Percentiles rank a stretch among this genome's conserved stretches.
phyloP scores from a whole-genome alignment of 2,113 vertebrate species.

The Acanthisitta chloris region DNA sequence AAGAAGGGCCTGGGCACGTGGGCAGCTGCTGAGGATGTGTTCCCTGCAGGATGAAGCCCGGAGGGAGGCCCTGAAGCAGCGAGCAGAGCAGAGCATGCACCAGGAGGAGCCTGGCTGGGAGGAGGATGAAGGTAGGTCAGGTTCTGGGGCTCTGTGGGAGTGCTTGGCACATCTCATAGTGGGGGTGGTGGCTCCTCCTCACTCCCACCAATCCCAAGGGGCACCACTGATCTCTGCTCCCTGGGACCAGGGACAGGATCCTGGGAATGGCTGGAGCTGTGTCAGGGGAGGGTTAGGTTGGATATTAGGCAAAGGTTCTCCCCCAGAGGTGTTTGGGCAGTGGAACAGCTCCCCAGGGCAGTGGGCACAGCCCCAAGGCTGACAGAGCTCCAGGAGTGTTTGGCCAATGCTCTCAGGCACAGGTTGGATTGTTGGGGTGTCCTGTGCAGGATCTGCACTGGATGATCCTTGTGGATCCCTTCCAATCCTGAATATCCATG shows the following conservation, averaged over 20 bases:
- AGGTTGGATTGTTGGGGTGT: background rate
- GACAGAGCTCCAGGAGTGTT: background rate
- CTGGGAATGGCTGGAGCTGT: background rate
- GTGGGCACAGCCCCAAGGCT: fast-evolving
- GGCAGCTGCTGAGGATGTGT: background rate
- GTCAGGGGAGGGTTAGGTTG: background rate
- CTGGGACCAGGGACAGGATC: background rate
- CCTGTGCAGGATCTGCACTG: background rate
- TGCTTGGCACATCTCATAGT: background rate
- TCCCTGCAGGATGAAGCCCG: slow-evolving; percentile 87
- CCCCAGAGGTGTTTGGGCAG: background rate
- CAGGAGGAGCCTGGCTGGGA: slow-evolving; percentile 90
- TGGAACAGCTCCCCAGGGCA: background rate
- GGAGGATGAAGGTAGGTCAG: slow-evolving; percentile 85
- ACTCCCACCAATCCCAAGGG: background rate
- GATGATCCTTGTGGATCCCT: background rate
- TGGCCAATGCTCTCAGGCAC: fast-evolving
- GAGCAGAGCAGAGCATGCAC: slow-evolving; percentile 87
- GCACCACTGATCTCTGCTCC: background rate
- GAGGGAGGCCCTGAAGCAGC: slow-evolving; percentile 91
- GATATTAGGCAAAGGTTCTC: background rate
- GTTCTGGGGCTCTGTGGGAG: background rate
- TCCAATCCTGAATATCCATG: background rate
- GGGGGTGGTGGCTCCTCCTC: background rate
- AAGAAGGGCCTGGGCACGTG: fast-evolving